Evolutionary conservation across 2,113 vertebrate genomes (phyloP).

Genomic region (Pithys albifrons): DNA sequence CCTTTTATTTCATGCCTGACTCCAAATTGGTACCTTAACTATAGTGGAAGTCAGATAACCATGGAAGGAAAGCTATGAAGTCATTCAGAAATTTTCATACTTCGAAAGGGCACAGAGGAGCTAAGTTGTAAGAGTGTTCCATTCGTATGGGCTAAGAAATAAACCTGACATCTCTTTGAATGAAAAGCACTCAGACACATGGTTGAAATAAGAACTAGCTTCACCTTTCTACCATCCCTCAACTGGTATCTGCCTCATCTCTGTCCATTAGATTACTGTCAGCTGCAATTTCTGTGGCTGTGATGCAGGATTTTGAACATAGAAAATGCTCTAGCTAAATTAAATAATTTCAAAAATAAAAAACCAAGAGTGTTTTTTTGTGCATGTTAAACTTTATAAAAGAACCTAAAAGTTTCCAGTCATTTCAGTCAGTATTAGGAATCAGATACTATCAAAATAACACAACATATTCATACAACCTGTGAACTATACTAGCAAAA

Average conservation of each 20-base stretch:
- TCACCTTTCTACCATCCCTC: background rate
- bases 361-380: fast-evolving
- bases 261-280: background rate
- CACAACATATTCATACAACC: background rate
- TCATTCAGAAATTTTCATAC: background rate
- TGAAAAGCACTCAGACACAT: background rate
- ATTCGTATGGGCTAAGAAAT: background rate
- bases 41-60: background rate
- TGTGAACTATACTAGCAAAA: background rate
- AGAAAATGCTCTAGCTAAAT: background rate
- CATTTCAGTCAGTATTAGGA: background rate
- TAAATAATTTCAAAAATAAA: background rate
- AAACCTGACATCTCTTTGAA: background rate
- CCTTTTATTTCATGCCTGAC: background rate
- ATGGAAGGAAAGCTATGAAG: background rate
- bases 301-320: background rate
- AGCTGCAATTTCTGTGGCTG: background rate
- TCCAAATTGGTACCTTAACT: background rate
- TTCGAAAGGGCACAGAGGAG: background rate
- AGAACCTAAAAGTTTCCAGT: background rate
- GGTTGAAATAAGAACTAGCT: background rate
- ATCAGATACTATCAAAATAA: background rate
- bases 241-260: background rate
- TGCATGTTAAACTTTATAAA: background rate
- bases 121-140: background rate